These are phyloP conservation scores for Lissocephala sabroskyi DNA, from an alignment of 2,888 invertebrate species.

Conservation along the genomic window DNA sequence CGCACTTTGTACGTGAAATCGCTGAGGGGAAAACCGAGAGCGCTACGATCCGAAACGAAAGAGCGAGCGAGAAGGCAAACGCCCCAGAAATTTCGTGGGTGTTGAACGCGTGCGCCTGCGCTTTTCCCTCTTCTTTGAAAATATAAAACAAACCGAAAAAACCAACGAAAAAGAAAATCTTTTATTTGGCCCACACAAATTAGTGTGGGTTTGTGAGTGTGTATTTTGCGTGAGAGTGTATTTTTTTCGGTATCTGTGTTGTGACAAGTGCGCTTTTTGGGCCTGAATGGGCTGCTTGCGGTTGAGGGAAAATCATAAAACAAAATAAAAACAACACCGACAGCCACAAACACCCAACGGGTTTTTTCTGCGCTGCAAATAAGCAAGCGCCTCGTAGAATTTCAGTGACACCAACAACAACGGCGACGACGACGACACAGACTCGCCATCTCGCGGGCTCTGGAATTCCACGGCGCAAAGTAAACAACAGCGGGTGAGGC, in stretches of 20 bases:
- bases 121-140: no score
- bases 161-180: no score
- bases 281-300: no score
- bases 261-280: no score
- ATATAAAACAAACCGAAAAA: slow-evolving; percentile 13
- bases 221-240: no score
- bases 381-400: slow-evolving; percentile 39
- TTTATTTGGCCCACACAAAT: no score
- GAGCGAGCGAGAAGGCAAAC: slow-evolving; percentile 11
- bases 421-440: neutral
- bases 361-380: slow-evolving; percentile 36
- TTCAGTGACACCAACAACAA: slow-evolving; percentile 19
- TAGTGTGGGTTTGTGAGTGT: no score
- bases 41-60: slow-evolving; percentile 4
- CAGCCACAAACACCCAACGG: slow-evolving; percentile 22
- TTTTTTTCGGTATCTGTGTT: no score
- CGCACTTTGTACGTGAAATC: slow-evolving; percentile 14
- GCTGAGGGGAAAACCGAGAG: no score
- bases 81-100: slow-evolving; percentile 28
- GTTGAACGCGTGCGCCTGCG: slow-evolving; percentile 36
- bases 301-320: neutral
- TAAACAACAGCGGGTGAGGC: no score
- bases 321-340: neutral
- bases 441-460: neutral
- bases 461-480: neutral